Evolutionary conservation across 2,113 vertebrate species (phyloP), one percentile per base, ranked within the genome.

Genomic region (Corythornis vintsioides): DNA sequence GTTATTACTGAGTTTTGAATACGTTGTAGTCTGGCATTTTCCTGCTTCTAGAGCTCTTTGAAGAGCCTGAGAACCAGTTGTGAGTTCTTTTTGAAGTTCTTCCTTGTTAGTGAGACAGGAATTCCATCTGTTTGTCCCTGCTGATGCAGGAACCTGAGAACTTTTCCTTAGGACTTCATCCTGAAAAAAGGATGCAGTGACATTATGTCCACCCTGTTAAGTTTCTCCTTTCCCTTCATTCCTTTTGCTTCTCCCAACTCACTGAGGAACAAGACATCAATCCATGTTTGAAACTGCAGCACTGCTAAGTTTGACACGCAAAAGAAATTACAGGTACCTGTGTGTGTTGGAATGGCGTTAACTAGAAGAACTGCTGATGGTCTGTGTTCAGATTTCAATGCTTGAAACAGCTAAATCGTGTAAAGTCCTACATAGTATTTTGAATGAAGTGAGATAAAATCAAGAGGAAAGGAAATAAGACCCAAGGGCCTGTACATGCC

Each of bases 1-100:
- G 59, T 88, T 95, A 91, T 89, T 92, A 92, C 2, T 70, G 56
- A 12, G 22, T 83, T 96, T 95, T 96, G 93, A 96, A 95, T 96
- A 95, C 47, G 9, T 59, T 95, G 38, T 61, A 74, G 88, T 80
- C 82, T 88, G 88, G 67, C 88, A 66, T 91, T 92, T 95, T 88
- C 95, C 92, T 95, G 79, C 69, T 87, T 83, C 78, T 76, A 53
- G 70, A 89, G 50, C 63, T 65, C 94, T 96, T 96, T 96, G 94
- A 93, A 96, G 95, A 94, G 79, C 86, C 76, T 93, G 88, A 96
- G 83, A 96, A 89, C 83, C 50, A 93, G 72, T 29, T 79, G 83
- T 18, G 50, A 70, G 50, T 84, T 85, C 38, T 83, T 95, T 87
- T 96, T 95, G 93, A 92, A 89, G 87, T 89, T 20, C 55, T 86